These are phyloP conservation scores for Burhinus bistriatus DNA, from an alignment of 2,113 vertebrate genomes.

Conservation along the genomic window DNA sequence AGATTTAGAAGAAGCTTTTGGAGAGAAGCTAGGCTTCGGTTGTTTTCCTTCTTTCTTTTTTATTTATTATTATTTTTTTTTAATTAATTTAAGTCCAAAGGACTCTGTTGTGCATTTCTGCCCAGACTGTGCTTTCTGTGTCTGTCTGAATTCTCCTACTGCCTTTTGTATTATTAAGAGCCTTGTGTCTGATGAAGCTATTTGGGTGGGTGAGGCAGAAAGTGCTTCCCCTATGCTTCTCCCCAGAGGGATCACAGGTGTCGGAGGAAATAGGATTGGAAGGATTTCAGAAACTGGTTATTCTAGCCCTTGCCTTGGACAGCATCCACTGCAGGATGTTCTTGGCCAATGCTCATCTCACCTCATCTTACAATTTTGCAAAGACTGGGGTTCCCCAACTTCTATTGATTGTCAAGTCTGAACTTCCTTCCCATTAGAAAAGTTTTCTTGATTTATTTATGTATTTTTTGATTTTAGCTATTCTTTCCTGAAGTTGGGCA, in stretches of 20 bases:
- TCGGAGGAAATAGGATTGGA: not conserved
- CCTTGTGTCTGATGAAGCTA: not conserved
- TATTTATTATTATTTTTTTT: not conserved
- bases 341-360: not conserved
- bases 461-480: not conserved
- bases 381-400: not conserved
- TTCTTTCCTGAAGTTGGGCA: not conserved
- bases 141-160: not conserved
- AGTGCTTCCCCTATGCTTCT: not conserved
- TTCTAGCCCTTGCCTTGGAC: not conserved
- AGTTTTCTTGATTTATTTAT: not conserved
- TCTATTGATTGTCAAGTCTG: not conserved
- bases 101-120: not conserved
- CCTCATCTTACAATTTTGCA: not conserved
- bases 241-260: conserved; percentile 8
- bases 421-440: not conserved
- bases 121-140: not conserved
- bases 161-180: not conserved
- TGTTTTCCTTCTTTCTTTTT: not conserved
- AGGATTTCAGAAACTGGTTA: not conserved
- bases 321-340: not conserved
- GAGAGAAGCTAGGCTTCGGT: not conserved
- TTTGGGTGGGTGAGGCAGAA: conserved; percentile 2
- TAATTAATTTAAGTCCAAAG: not conserved
- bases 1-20: conserved; percentile 5